Conservation (phyloP, 2,113 vertebrate species). For the Xiphophorus hellerii region DNA sequence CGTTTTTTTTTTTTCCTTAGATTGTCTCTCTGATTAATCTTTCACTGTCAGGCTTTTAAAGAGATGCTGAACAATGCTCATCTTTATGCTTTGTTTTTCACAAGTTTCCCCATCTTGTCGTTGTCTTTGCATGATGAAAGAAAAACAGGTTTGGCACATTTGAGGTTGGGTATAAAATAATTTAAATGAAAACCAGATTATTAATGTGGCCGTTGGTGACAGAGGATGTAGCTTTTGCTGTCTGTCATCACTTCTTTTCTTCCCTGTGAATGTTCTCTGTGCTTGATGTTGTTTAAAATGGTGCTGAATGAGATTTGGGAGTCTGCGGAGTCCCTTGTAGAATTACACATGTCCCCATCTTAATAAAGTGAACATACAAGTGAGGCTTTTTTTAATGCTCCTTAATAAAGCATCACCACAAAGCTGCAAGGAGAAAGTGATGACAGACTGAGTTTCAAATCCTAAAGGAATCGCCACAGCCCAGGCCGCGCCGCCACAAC, state of each 20-base stretch:
- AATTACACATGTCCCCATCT: background rate
- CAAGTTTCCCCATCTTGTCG: background rate
- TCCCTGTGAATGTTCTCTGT: background rate
- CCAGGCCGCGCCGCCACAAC: background rate
- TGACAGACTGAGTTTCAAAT: background rate
- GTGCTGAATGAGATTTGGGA: conserved; percentile 26
- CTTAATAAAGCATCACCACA: background rate
- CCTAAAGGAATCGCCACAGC: background rate
- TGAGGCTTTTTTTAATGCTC: background rate
- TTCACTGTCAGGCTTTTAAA: background rate
- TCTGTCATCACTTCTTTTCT: background rate
- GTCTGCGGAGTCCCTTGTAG: conserved; percentile 1
- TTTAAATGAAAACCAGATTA: background rate
- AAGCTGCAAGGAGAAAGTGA: background rate
- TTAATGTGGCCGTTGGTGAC: background rate
- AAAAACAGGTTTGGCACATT: background rate
- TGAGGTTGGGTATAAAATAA: background rate
- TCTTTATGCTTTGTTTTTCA: background rate
- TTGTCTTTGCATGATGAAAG: background rate
- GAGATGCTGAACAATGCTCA: background rate
- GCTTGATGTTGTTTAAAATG: background rate
- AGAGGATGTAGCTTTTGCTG: background rate
- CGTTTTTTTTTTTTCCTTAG: too few relatives aligned
- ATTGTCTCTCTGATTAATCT: background rate
- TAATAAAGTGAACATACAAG: conserved; percentile 9